Percentiles rank a stretch among this genome's conserved stretches.
These are phyloP conservation scores for Eurois occulta DNA, from an alignment of 2,888 invertebrate species.

Conservation along the genomic window DNA sequence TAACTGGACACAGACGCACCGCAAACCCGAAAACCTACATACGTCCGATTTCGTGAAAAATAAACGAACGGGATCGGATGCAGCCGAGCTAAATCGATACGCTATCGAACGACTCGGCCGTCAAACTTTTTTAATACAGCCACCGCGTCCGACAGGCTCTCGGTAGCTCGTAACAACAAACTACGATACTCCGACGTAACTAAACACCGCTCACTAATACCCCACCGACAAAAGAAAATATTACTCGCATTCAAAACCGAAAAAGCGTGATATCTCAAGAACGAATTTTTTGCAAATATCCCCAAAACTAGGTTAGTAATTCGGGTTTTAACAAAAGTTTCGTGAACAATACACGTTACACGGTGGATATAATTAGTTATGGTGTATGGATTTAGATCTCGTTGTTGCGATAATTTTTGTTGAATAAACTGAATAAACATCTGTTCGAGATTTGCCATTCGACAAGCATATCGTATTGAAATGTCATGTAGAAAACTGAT, in stretches of 20 bases:
- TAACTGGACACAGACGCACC: conserved; percentile 81
- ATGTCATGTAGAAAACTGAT: conserved; percentile 89
- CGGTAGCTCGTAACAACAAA: conserved; percentile 62
- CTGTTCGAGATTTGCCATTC: conserved; percentile 86
- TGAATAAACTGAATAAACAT: conserved; percentile 87
- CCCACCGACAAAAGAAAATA: conserved; percentile 84
- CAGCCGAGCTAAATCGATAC: conserved; percentile 86
- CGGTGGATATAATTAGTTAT: conserved; percentile 90
- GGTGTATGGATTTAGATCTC: conserved; percentile 90
- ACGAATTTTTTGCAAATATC: conserved; percentile 84
- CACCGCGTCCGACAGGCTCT: conserved; percentile 65
- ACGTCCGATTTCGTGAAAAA: conserved; percentile 84
- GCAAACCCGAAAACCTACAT: conserved; percentile 89
- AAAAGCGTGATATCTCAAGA: conserved; percentile 87
- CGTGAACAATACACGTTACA: conserved; percentile 85
- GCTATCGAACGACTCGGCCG: conserved; percentile 79
- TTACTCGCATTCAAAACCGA: conserved; percentile 86
- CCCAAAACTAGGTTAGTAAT: conserved; percentile 90
- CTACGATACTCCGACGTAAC: conserved; percentile 72
- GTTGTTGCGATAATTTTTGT: conserved; percentile 88
- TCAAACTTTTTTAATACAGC: conserved; percentile 87
- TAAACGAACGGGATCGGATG: conserved; percentile 81
- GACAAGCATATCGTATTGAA: conserved; percentile 86
- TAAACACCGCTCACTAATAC: conserved; percentile 83
- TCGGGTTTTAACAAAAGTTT: conserved; percentile 82